Base-by-base conservation (phyloP, 64 coral and sea anemone species). In the Cladopsammia gracilis region DNA sequence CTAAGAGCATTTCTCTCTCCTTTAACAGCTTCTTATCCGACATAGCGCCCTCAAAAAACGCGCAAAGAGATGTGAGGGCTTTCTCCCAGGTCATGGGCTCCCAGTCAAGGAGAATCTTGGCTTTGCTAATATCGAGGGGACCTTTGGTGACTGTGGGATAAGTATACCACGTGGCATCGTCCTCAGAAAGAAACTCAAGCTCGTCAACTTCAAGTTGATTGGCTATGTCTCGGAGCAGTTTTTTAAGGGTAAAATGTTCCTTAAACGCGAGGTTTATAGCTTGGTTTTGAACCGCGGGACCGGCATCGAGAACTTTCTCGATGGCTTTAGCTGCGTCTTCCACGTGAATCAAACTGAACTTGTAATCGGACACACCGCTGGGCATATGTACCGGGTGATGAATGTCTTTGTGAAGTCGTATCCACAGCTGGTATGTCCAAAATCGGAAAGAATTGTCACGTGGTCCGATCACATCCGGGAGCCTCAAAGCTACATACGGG, bases 401-500 rank as follows among this genome's bases (percentile, higher is more conserved):
- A 73, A 99, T 94, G 34, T 72, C 88, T 9, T 96, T 93, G 53
- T 96, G 98, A 60, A 95, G 94, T 16, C 76, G 53, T 73, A 99
- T 70, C 98, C 98, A 99, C 76, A 99, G 78, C 60, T 99, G 98
- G 61, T 99, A 99, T 9, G 95, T 94, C 98, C 98, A 99, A 70
- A 96, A 96, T 24, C 98, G 95, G 43, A 99, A 91, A 19, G 98
- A 91, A 62, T 87, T 95, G 50, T 99, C 98, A 71, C 98, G 94
- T 91, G 94, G 91, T 67, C 98, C 98, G 46, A 99, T 96, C 15
- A 93, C 98, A 93, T 96, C 94, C 68, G 98, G 98, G 54, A 99
- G 88, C 16, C 98, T 75, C 0, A 99, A 71, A 4, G 88, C 77
- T 15, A 99, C 88, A 78, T 91, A 99, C 26, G 98, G 98, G 23